Evolutionary conservation across 2,113 vertebrate genomes (phyloP).

Genomic region (Prunella himalayana): DNA sequence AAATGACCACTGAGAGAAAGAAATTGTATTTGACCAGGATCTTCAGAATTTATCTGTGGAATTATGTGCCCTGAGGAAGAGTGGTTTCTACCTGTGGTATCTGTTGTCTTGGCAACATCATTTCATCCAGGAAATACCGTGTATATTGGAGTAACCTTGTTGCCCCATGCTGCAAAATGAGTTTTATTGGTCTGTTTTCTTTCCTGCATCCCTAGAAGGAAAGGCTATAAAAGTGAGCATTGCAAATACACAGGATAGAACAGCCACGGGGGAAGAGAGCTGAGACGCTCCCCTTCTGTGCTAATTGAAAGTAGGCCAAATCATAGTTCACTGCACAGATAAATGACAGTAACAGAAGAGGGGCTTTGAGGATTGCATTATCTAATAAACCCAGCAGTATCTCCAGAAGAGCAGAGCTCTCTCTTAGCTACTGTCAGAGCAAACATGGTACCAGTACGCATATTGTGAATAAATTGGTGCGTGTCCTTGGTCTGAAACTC

Average conservation of each 20-base stretch:
- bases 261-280: background rate
- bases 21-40: background rate
- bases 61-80: background rate
- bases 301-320: constrained; percentile 28
- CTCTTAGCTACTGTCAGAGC: background rate
- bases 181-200: background rate
- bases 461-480: background rate
- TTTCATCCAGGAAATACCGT: background rate
- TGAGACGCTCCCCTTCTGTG: background rate
- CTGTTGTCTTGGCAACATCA: background rate
- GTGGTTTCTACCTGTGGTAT: background rate
- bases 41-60: background rate
- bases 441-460: background rate
- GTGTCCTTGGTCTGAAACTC: background rate
- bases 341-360: background rate
- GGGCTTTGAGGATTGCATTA: background rate
- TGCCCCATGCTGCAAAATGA: background rate
- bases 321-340: constrained; percentile 25
- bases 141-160: background rate
- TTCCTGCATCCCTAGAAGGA: background rate
- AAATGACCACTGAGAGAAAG: background rate
- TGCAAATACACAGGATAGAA: background rate
- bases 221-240: background rate
- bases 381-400: background rate
- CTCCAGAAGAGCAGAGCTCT: background rate